Percentiles rank a stretch among this genome's conserved stretches.
Evolutionary conservation across 2,113 vertebrate species (phyloP).

Genomic region (Laterallus jamaicensis): DNA sequence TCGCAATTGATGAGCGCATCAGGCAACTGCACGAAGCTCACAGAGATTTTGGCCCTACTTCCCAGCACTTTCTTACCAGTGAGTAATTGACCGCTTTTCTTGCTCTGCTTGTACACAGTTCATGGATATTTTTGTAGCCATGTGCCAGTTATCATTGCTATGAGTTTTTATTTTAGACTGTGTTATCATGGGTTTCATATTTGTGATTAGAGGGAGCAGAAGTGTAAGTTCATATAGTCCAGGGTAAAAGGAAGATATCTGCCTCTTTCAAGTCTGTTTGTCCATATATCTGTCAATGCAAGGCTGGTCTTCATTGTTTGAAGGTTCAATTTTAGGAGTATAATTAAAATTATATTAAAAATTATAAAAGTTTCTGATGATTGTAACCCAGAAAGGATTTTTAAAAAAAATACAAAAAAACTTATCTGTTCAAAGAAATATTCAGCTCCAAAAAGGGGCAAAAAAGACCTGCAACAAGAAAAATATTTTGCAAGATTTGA

Average conservation of each 20-base stretch:
- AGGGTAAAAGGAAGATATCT: background rate
- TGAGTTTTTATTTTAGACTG: background rate
- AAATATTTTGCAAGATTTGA: background rate
- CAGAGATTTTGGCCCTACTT: slow-evolving; percentile 87
- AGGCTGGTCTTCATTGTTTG: background rate
- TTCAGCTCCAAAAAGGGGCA: background rate
- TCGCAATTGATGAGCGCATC: slow-evolving; percentile 89
- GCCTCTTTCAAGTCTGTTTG: background rate
- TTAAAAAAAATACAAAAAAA: background rate
- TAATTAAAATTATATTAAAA: background rate
- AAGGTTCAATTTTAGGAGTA: background rate
- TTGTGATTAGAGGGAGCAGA: background rate
- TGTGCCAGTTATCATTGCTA: background rate
- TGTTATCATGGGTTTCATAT: background rate
- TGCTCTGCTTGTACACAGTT: background rate
- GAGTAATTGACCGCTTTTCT: slow-evolving; percentile 69
- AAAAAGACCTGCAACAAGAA: background rate
- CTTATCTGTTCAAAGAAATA: background rate
- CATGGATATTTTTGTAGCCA: background rate
- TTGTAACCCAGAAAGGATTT: background rate
- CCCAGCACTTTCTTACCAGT: slow-evolving; percentile 89
- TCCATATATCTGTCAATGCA: background rate
- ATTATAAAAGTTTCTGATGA: background rate
- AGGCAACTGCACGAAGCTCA: slow-evolving; percentile 93
- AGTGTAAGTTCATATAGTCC: background rate